Base-by-base conservation (phyloP, 92 coral and sea anemone genomes). In the Paragorgia papillata region DNA sequence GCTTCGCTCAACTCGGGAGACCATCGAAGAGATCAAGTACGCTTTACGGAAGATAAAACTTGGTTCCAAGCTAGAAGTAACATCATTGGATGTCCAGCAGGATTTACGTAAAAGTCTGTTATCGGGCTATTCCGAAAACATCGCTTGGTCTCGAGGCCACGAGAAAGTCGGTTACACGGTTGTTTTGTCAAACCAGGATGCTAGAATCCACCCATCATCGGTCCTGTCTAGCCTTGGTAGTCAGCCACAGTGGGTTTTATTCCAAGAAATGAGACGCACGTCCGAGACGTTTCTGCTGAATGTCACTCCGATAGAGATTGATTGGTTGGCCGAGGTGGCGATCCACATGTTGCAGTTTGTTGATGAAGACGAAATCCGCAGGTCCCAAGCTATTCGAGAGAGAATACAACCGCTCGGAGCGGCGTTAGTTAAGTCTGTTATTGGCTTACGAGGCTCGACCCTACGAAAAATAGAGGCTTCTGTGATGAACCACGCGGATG, bases 191-290 rank as follows among this genome's bases (percentile, higher is more conserved):
- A 76, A 83, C 37, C 91, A 88, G 50, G 68, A 82, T 29, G 97
- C 84, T 0, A 83, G 80, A 76, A 62, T 93, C 25, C 97, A 93
- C 55, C 97, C 97, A 22, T 90, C 97, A 1, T 90, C 97, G 3
- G 88, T 96, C 19, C 86, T 93, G 12, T 88, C 84, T 62, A 84
- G 85, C 82, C 83, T 90, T 28, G 94, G 89, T 20, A 55, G 76
- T 18, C 79, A 80, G 18, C 97, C 97, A 22, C 78, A 82, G 57
- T 90, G 91, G 74, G 85, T 90, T 46, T 88, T 93, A 44, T 93
- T 85, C 81, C 94, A 90, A 65, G 87, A 93, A 80, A 55, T 87
- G 49, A 83, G 89, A 57, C 85, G 86, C 61, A 86, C 97, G 1
- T 80, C 89, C 32, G 75, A 83, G 37, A 96, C 88, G 43, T 93